Evolutionary conservation across 2,113 vertebrate species (phyloP).

Genomic region (Gila orcuttii): DNA sequence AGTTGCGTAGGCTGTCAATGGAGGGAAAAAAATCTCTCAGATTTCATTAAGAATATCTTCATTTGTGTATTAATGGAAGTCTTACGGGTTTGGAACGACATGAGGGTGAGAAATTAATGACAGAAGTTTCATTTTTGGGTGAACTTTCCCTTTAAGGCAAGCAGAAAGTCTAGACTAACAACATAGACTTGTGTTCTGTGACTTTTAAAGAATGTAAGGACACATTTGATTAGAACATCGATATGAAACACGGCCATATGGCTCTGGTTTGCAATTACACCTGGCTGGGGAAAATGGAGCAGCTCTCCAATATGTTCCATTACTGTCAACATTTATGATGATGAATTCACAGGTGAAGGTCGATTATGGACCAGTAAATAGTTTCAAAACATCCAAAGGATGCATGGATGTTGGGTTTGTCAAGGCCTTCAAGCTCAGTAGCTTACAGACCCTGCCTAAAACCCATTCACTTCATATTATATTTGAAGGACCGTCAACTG

Average conservation of each 20-base stretch:
- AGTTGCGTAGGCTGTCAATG: no score
- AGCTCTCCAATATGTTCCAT: conserved; percentile 4
- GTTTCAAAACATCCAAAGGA: background rate
- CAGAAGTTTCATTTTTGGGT: no score
- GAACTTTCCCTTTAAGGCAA: no score
- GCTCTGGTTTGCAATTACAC: conserved; percentile 1
- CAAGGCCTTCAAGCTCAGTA: background rate
- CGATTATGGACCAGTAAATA: background rate
- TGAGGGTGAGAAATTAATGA: no score
- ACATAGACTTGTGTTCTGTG: background rate
- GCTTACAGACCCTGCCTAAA: conserved; percentile 3
- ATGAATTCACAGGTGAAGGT: conserved; percentile 27
- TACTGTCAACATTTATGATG: conserved; percentile 30
- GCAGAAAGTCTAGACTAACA: no score
- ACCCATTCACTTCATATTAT: conserved; percentile 22
- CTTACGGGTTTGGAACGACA: no score
- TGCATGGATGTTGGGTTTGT: background rate
- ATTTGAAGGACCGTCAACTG: conserved; percentile 1
- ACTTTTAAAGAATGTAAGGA: conserved; percentile 22
- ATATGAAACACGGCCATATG: conserved; percentile 13
- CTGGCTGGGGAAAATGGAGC: conserved; percentile 3
- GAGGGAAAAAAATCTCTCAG: no score
- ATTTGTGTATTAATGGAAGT: no score
- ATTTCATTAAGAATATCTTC: no score
- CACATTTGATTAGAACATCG: background rate